Conservation (phyloP, 2,888 invertebrate genomes). For the Dicycla oo region DNA sequence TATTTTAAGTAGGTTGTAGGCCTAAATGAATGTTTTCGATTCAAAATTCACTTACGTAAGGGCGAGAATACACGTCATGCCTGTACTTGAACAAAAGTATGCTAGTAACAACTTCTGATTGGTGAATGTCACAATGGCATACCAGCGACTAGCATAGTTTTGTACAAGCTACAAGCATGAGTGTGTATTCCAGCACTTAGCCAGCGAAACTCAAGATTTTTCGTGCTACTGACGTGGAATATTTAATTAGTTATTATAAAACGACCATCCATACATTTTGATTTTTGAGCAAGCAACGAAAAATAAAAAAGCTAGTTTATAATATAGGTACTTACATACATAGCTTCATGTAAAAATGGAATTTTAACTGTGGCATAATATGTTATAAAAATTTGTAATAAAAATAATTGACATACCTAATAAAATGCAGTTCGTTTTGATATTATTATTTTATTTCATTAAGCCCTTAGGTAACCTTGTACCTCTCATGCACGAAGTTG, state of each 20-base stretch:
- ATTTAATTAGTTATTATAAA: constrained; percentile 7
- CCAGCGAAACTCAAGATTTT: background rate
- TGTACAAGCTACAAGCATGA: too few relatives aligned
- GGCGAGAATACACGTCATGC: too few relatives aligned
- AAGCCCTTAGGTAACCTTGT: too few relatives aligned
- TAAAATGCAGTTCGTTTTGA: constrained; percentile 64
- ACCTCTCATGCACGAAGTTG: too few relatives aligned
- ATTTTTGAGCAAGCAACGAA: constrained; percentile 63
- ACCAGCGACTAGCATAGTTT: too few relatives aligned
- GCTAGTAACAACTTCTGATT: too few relatives aligned
- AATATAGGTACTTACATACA: constrained; percentile 50
- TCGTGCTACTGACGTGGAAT: background rate
- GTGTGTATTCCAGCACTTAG: too few relatives aligned
- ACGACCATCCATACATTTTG: constrained; percentile 54
- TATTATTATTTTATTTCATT: constrained; percentile 4
- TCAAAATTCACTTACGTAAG: constrained; percentile 1
- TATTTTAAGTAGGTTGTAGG: background rate
- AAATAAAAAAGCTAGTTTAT: constrained; percentile 38
- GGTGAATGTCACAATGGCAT: too few relatives aligned
- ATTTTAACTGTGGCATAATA: constrained; percentile 60
- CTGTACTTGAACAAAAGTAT: too few relatives aligned
- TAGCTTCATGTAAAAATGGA: constrained; percentile 57
- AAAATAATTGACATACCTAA: constrained; percentile 55
- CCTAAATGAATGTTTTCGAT: background rate
- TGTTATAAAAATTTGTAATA: constrained; percentile 62